phyloP scores from a whole-genome alignment of 37 sponge, comb jelly and placozoan genomes.

The Petrosia ficiformis region DNA sequence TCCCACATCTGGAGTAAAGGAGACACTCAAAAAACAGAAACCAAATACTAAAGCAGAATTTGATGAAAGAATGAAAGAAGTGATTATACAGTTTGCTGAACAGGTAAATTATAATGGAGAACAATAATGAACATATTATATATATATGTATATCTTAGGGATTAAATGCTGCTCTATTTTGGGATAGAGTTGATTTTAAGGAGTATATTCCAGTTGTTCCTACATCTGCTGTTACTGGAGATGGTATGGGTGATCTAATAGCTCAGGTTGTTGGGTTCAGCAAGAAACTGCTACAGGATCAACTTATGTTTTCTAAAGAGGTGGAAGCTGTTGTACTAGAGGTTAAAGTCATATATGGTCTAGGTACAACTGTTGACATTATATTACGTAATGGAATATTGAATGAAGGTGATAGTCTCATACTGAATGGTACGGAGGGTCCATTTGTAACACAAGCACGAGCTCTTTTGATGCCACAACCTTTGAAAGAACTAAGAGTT shows the following conservation, averaged over 20 bases:
- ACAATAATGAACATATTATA: not conserved
- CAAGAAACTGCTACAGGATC: conserved; percentile 49
- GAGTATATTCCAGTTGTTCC: conserved; percentile 89
- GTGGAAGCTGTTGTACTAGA: conserved; percentile 93
- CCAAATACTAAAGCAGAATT: conserved; percentile 81
- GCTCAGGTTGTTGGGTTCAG: conserved; percentile 71
- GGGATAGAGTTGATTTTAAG: conserved; percentile 91
- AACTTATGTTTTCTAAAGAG: conserved; percentile 76
- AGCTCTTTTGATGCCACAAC: conserved; percentile 96
- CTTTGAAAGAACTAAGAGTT: conserved; percentile 91
- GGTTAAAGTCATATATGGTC: conserved; percentile 95
- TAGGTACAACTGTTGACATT: conserved; percentile 95
- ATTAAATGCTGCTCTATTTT: conserved; percentile 92
- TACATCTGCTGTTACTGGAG: conserved; percentile 95
- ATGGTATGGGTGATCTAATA: conserved; percentile 99
- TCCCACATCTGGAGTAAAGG: conserved; percentile 71
- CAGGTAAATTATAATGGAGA: conserved; percentile 40
- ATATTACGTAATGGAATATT: conserved; percentile 91
- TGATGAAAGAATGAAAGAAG: conserved; percentile 72
- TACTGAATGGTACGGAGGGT: conserved; percentile 88
- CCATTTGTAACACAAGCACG: conserved; percentile 79
- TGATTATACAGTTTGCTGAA: conserved; percentile 78
- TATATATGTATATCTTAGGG: conserved; percentile 50
- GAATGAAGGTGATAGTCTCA: conserved; percentile 92
- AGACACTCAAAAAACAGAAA: conserved; percentile 96